Conservation (phyloP, 2,113 vertebrate genomes). For the Phyllopteryx taeniolatus region DNA sequence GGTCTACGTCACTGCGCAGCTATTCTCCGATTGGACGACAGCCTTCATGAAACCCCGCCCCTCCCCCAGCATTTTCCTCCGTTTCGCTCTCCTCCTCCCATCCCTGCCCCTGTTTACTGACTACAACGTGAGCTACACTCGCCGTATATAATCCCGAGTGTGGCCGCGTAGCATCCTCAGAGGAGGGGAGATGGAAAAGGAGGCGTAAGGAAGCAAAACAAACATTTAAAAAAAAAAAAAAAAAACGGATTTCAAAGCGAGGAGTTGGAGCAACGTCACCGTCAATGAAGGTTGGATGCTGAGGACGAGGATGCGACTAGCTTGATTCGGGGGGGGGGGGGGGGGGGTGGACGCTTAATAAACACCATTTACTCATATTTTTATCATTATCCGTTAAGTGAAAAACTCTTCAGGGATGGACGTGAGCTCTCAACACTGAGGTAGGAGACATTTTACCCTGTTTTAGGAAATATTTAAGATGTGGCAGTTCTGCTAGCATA, state of each 20-base stretch:
- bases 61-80: constrained; percentile 1
- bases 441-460: constrained; percentile 34
- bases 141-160: constrained; percentile 59
- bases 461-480: not conserved
- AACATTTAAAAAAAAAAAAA: constrained; percentile 5
- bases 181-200: constrained; percentile 34
- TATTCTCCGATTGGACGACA: constrained; percentile 49
- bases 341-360: not conserved
- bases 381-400: not conserved
- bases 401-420: constrained; percentile 43
- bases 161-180: constrained; percentile 52
- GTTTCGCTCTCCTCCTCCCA: constrained; percentile 10
- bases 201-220: constrained; percentile 16
- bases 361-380: no score
- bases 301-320: constrained; percentile 17
- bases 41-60: not conserved
- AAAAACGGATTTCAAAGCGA: constrained; percentile 1
- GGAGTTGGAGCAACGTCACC: constrained; percentile 9
- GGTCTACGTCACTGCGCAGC: constrained; percentile 19
- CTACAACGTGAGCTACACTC: constrained; percentile 36
- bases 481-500: not conserved
- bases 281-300: constrained; percentile 28
- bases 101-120: constrained; percentile 58
- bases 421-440: constrained; percentile 38
- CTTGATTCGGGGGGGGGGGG: not conserved